Evolutionary conservation across 92 coral and sea anemone species (phyloP).

Genomic region (Chrysogorgia sp.): DNA sequence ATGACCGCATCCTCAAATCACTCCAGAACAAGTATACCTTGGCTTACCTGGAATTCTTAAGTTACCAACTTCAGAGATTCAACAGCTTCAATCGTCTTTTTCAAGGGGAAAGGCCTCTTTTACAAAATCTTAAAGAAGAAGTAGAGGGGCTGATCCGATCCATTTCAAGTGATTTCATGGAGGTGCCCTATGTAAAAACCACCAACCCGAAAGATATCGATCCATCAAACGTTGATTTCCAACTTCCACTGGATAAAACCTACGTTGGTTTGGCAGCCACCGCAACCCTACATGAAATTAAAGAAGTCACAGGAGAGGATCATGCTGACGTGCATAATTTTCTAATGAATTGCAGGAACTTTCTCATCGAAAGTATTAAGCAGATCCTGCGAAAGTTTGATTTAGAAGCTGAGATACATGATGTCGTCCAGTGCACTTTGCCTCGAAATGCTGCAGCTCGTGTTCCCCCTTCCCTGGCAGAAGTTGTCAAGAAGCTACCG

Average conservation of each 20-base stretch:
- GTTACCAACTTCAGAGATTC: slow-evolving; percentile 10
- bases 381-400: no score
- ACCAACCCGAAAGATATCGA: slow-evolving; percentile 6
- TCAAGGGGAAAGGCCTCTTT: slow-evolving; percentile 21
- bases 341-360: not conserved
- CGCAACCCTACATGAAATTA: slow-evolving; percentile 7
- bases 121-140: slow-evolving; percentile 4
- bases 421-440: no score
- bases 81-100: slow-evolving; percentile 6
- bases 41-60: slow-evolving; percentile 11
- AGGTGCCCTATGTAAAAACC: not conserved
- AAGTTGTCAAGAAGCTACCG: no score
- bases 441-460: no score
- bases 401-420: no score
- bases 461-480: no score
- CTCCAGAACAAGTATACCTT: slow-evolving; percentile 6
- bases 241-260: not conserved
- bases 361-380: no score
- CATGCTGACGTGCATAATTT: slow-evolving; percentile 3
- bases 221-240: not conserved
- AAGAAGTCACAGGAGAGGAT: not conserved
- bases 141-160: not conserved
- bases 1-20: slow-evolving; percentile 5
- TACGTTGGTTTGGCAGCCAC: slow-evolving; percentile 14
- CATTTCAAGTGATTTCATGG: slow-evolving; percentile 11